phyloP scores from a whole-genome alignment of 2,797 vertebrate genomes.

The Peromyscus aztecus region DNA sequence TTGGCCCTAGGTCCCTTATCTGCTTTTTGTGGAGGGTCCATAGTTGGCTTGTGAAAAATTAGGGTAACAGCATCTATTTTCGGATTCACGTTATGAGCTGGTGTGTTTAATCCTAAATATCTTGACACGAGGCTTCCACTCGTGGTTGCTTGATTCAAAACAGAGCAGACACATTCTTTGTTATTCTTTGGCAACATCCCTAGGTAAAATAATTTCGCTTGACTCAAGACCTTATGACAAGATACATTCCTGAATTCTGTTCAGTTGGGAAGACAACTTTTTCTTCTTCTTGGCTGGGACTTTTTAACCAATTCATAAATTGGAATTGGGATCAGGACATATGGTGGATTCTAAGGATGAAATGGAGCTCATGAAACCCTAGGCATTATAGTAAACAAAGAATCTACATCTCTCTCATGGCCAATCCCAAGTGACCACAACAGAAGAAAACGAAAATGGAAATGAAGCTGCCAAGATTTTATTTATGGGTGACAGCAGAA shows the following conservation, averaged over 20 bases:
- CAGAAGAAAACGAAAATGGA: slow-evolving; percentile 74
- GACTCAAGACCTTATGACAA: slow-evolving; percentile 75
- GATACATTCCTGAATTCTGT: slow-evolving; percentile 78
- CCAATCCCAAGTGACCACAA: slow-evolving; percentile 51
- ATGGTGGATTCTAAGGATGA: slow-evolving; percentile 57
- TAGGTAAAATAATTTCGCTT: slow-evolving; percentile 83
- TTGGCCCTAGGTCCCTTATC: not conserved
- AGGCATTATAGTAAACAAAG: slow-evolving; percentile 44
- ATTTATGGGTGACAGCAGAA: slow-evolving; percentile 65
- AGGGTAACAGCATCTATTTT: slow-evolving; percentile 58
- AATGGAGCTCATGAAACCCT: slow-evolving; percentile 65
- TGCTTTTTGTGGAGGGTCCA: not conserved
- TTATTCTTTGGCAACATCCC: slow-evolving; percentile 73
- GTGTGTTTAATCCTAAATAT: slow-evolving; percentile 79
- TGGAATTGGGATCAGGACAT: slow-evolving; percentile 61
- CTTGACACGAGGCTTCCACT: slow-evolving; percentile 78
- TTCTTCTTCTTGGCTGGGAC: slow-evolving; percentile 74
- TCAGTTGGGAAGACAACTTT: slow-evolving; percentile 78
- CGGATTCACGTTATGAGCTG: slow-evolving; percentile 64
- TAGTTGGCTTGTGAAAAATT: slow-evolving; percentile 46
- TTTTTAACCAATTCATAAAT: slow-evolving; percentile 78
- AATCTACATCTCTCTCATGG: slow-evolving; percentile 16
- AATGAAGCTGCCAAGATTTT: slow-evolving; percentile 62
- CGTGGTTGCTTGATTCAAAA: slow-evolving; percentile 82
- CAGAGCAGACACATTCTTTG: slow-evolving; percentile 80